A percentile compares a stretch with the other conserved stretches of the same genome.
Conservation (phyloP, 2,113 vertebrate genomes). For the Prionailurus viverrinus region DNA sequence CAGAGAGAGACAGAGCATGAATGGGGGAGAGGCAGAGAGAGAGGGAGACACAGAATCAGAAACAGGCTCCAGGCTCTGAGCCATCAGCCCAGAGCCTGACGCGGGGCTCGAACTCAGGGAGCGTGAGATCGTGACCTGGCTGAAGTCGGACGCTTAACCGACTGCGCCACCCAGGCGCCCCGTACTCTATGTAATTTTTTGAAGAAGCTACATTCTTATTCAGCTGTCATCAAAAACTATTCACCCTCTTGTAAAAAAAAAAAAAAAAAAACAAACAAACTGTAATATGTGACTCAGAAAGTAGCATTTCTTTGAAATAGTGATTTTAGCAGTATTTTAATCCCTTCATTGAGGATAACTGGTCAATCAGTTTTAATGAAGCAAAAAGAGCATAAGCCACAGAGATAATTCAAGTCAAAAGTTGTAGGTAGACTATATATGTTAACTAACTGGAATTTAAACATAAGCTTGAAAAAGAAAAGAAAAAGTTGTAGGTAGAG, state of each 20-base stretch:
- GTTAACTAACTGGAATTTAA: not conserved
- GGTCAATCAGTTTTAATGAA: not conserved
- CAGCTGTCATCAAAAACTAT: slow-evolving; percentile 18
- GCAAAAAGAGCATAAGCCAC: not conserved
- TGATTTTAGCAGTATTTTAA: not conserved
- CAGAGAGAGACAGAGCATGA: too few relatives aligned
- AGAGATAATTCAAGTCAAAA: not conserved
- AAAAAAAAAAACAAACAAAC: not conserved
- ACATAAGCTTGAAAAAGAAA: not conserved
- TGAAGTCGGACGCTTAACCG: too few relatives aligned
- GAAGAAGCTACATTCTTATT: not conserved
- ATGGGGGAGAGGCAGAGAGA: too few relatives aligned
- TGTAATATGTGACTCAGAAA: not conserved
- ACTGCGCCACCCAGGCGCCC: too few relatives aligned
- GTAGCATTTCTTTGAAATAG: not conserved
- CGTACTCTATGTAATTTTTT: not conserved
- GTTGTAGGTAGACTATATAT: not conserved
- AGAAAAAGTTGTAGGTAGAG: not conserved
- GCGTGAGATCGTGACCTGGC: too few relatives aligned
- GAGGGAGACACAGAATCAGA: too few relatives aligned
- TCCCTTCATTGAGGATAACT: not conserved
- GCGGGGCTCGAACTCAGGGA: too few relatives aligned
- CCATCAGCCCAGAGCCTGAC: too few relatives aligned
- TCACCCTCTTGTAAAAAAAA: not conserved
- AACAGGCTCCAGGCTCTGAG: too few relatives aligned